Evolutionary conservation across 2,113 vertebrate species (phyloP).

Genomic region (Mirza zaza): DNA sequence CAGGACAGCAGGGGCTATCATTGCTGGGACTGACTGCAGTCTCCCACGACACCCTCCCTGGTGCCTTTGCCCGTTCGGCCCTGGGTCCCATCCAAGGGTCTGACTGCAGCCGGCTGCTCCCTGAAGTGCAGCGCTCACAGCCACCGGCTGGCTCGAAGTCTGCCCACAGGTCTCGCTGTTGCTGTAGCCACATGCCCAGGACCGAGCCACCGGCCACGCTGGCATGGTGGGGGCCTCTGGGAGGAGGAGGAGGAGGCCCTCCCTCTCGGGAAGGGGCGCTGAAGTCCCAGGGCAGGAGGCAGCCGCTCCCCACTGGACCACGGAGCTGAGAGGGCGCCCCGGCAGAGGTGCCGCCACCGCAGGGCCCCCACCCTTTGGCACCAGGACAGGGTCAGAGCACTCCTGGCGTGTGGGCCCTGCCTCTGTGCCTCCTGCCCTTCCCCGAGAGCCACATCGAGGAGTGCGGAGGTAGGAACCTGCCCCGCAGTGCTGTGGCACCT

Average conservation of each 20-base stretch:
- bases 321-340: background rate
- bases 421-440: background rate
- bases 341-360: accelerated
- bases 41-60: background rate
- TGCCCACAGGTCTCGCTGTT: background rate
- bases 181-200: accelerated
- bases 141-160: accelerated
- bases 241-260: background rate
- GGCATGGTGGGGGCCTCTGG: background rate
- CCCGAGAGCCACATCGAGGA: background rate
- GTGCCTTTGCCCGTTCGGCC: too few relatives aligned
- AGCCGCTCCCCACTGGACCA: accelerated
- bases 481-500: accelerated
- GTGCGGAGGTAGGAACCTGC: background rate
- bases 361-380: background rate
- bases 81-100: background rate
- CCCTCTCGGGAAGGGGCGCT: background rate
- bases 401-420: accelerated
- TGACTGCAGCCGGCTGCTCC: background rate
- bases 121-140: accelerated
- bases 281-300: background rate
- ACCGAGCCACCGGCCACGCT: background rate
- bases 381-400: background rate
- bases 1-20: accelerated
- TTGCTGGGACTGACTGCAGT: accelerated